A percentile compares a stretch with the other conserved stretches of the same genome.
phyloP scores from a whole-genome alignment of 2,888 invertebrate genomes.

The Allacma fusca region DNA sequence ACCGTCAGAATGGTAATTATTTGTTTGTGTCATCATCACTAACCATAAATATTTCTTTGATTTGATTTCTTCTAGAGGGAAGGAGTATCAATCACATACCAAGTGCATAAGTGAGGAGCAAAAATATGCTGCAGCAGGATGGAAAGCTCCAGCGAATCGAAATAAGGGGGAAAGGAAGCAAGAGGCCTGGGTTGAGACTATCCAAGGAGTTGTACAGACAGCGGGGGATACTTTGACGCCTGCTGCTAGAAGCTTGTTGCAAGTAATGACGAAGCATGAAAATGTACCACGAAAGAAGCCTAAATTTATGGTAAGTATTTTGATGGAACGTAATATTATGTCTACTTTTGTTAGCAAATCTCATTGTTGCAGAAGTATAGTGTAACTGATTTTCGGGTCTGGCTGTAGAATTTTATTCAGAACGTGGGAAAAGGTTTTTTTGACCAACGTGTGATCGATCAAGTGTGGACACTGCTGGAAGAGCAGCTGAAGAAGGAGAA shows the following conservation, averaged over 20 bases:
- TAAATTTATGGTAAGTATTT: conserved; percentile 71
- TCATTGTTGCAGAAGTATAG: not conserved
- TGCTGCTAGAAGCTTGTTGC: conserved; percentile 72
- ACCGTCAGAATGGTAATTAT: too few relatives aligned
- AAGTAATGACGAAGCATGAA: conserved; percentile 74
- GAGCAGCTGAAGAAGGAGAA: conserved; percentile 47
- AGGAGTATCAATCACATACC: conserved; percentile 79
- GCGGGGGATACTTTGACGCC: conserved; percentile 68
- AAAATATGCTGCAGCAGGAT: conserved; percentile 86
- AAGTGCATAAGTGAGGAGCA: conserved; percentile 87
- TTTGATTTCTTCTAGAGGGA: conserved; percentile 70
- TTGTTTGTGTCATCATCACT: too few relatives aligned
- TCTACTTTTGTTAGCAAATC: conserved; percentile 1
- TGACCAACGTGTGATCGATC: conserved; percentile 70
- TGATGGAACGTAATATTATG: not conserved
- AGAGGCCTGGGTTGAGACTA: conserved; percentile 79
- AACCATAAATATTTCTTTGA: too few relatives aligned
- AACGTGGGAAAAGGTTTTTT: conserved; percentile 69
- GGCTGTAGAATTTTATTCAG: conserved; percentile 64
- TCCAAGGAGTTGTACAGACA: conserved; percentile 73
- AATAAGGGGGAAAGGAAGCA: conserved; percentile 90
- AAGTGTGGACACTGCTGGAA: conserved; percentile 73
- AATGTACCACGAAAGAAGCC: conserved; percentile 87
- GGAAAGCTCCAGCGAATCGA: conserved; percentile 72
- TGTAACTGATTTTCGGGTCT: conserved; percentile 10